Evolutionary conservation across 1,140 invertebrate species (phyloP).

Genomic region (Triops longicaudatus): DNA sequence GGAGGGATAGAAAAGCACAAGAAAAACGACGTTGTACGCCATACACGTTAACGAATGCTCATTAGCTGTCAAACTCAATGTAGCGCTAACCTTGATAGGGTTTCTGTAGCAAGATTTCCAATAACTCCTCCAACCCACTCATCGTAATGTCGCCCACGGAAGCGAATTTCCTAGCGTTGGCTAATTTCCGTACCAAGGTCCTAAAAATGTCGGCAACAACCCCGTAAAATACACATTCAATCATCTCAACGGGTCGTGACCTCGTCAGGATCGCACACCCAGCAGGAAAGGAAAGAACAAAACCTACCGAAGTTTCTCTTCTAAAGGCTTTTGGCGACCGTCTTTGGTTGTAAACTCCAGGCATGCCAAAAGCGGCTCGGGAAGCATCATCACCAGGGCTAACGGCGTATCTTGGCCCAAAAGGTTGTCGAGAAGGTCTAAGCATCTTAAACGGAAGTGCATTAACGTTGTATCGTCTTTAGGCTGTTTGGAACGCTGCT

Average conservation of each 20-base stretch:
- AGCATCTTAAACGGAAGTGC: conserved; percentile 57
- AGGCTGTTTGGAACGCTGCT: conserved; percentile 52
- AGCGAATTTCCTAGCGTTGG: conserved; percentile 18
- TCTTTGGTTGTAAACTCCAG: conserved; percentile 59
- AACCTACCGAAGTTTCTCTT: conserved; percentile 13
- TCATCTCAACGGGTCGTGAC: conserved; percentile 34
- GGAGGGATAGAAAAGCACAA: background rate
- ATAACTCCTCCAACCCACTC: conserved; percentile 47
- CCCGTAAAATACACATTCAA: conserved; percentile 46
- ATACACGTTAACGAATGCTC: conserved; percentile 13
- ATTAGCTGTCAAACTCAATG: conserved; percentile 24
- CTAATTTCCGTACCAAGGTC: conserved; percentile 20
- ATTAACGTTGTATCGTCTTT: conserved; percentile 55
- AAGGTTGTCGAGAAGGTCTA: conserved; percentile 62
- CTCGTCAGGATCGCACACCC: conserved; percentile 49
- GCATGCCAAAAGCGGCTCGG: conserved; percentile 52
- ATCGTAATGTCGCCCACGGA: conserved; percentile 35
- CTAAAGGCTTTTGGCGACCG: conserved; percentile 54
- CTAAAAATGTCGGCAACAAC: background rate
- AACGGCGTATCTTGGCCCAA: conserved; percentile 55
- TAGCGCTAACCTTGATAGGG: conserved; percentile 39
- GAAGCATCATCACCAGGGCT: conserved; percentile 54
- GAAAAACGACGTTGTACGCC: background rate
- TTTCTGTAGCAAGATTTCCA: conserved; percentile 35
- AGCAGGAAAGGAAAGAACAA: conserved; percentile 18